phyloP scores from a whole-genome alignment of 2,797 vertebrate genomes.

The Etheostoma nigrum region DNA sequence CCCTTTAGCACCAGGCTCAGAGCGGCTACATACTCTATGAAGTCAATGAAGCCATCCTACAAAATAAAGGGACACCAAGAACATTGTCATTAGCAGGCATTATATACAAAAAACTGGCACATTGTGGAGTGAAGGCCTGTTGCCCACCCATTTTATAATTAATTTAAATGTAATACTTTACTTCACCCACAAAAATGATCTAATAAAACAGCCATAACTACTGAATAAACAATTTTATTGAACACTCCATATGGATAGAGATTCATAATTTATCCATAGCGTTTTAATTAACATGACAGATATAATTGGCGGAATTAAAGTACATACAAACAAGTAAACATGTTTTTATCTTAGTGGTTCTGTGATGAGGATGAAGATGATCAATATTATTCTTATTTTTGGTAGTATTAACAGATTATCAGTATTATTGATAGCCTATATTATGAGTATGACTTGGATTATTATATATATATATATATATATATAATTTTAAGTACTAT shows the following conservation, averaged over 20 bases:
- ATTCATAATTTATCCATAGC: too few relatives aligned
- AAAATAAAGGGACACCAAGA: background rate
- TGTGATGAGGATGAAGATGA: background rate
- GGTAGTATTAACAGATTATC: background rate
- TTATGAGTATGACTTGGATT: background rate
- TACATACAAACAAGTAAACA: background rate
- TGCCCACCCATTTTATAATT: background rate
- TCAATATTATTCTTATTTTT: background rate
- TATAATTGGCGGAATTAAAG: background rate
- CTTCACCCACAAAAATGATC: background rate
- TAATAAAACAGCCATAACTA: background rate
- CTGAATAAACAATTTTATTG: background rate
- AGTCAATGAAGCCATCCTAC: constrained; percentile 89
- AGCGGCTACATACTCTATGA: constrained; percentile 91
- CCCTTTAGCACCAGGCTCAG: constrained; percentile 88
- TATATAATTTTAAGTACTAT: background rate
- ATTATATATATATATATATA: too few relatives aligned
- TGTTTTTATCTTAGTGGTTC: background rate
- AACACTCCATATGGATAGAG: background rate
- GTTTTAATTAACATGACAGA: background rate
- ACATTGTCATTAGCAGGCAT: background rate
- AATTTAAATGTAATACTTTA: background rate
- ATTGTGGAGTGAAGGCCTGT: background rate
- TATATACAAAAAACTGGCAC: background rate
- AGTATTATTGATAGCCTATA: background rate